Percentiles rank a stretch among this genome's conserved stretches.
phyloP scores from a whole-genome alignment of 2,888 invertebrate genomes.

The Tribolium freemani region DNA sequence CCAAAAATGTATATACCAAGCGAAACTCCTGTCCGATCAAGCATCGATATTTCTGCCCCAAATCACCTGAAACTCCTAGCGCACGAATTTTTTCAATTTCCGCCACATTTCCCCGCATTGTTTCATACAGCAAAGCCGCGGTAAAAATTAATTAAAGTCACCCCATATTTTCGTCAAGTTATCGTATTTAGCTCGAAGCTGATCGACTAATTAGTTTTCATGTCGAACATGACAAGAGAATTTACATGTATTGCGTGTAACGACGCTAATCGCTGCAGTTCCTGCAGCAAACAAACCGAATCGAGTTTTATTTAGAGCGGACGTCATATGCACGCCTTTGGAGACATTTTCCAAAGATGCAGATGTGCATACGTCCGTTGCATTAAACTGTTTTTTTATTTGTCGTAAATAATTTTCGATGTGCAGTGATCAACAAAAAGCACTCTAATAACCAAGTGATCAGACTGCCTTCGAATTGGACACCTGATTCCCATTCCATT shows the following conservation, averaged over 20 bases:
- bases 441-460: not conserved
- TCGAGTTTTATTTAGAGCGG: not conserved
- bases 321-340: not conserved
- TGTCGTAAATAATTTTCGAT: no score
- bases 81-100: not conserved
- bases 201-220: slow-evolving; percentile 8
- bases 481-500: not conserved
- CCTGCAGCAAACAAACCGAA: not conserved
- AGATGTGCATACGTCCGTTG: not conserved
- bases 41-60: not conserved
- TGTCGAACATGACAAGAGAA: slow-evolving; percentile 13
- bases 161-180: not conserved
- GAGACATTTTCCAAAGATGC: not conserved
- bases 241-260: not conserved
- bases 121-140: not conserved
- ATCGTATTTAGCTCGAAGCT: not conserved
- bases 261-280: not conserved
- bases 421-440: not conserved
- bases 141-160: not conserved
- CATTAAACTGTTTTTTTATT: not conserved
- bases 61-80: not conserved
- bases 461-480: not conserved
- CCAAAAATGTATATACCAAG: not conserved
- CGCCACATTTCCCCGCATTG: not conserved
- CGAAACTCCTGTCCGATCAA: not conserved